Evolutionary conservation across 2,888 invertebrate genomes (phyloP), one percentile per base, ranked within the genome.

Genomic region (Drosophila niveifrons): DNA sequence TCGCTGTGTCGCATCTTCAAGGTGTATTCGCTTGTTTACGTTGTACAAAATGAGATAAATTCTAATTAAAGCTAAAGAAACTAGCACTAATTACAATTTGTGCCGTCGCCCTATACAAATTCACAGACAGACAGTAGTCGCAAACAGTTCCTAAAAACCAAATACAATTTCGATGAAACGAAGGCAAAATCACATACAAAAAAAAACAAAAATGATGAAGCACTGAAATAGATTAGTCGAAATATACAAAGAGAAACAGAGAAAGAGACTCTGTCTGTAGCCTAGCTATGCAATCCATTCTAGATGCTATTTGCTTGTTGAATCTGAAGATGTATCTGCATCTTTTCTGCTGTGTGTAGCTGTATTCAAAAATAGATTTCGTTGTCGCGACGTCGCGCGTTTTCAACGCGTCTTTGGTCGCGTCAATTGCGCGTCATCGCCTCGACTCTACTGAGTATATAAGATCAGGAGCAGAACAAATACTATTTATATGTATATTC

Each of bases 371-470:
- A 83, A 83, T 83, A 83, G 87, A 84, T 36, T 36, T 36, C n/a
- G 36, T 36, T 48, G 69, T 66, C 80, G 68, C n/a, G 28, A 18
- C 51, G 61, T 71, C 50, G 63, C 75, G 77, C 72, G 78, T 71
- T 88, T 88, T 85, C 83, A 85, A 85, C 85, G 85, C 85, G 81
- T 85, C 88, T 85, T 88, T 88, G 76, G 73, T 64, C 79, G 86
- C 90, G 75, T 89, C 86, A 89, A 90, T 89, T 89, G 89, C 82
- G 86, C 90, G 83, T 90, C 86, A 89, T 86, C 90, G 79, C 75
- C 73, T 66, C 62, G 63, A 23, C 39, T 50, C 57, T 46, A 48
- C n/a, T n/a, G 56, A 43, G 47, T 72, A 79, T 55, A 80, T 78
- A 68, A 66, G 56, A 76, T 69, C 63, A 56, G 65, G 52, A 62